Evolutionary conservation across 2,797 vertebrate genomes (phyloP).

Genomic region (Zalophus californianus): DNA sequence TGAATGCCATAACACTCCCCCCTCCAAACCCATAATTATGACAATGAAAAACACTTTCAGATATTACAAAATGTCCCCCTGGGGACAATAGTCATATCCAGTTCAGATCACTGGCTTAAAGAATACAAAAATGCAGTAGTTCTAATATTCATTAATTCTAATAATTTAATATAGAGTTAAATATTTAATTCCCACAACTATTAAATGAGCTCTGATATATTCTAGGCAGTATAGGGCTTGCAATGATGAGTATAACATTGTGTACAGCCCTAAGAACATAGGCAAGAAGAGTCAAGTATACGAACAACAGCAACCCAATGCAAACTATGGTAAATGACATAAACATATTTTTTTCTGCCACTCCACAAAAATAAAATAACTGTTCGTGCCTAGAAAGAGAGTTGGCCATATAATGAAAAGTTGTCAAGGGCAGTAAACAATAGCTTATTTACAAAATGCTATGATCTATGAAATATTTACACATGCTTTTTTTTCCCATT

Average conservation of each 20-base stretch:
- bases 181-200: not conserved
- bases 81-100: not conserved
- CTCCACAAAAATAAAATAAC: not conserved
- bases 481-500: not conserved
- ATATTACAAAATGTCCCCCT: not conserved
- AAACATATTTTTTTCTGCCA: conserved; percentile 17
- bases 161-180: not conserved
- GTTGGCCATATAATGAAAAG: not conserved
- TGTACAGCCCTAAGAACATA: not conserved
- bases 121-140: not conserved
- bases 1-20: not conserved
- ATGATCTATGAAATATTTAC: not conserved
- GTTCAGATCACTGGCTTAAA: not conserved
- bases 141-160: not conserved
- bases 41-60: not conserved
- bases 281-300: not conserved
- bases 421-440: not conserved
- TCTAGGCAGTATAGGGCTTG: not conserved
- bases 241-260: not conserved
- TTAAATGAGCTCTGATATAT: not conserved
- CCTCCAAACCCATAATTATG: not conserved
- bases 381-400: not conserved
- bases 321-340: not conserved
- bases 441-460: conserved; percentile 10
- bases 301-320: not conserved